These are phyloP conservation scores for Caenorhabditis latens DNA, from an alignment of 1,140 invertebrate genomes.

Conservation along the genomic window DNA sequence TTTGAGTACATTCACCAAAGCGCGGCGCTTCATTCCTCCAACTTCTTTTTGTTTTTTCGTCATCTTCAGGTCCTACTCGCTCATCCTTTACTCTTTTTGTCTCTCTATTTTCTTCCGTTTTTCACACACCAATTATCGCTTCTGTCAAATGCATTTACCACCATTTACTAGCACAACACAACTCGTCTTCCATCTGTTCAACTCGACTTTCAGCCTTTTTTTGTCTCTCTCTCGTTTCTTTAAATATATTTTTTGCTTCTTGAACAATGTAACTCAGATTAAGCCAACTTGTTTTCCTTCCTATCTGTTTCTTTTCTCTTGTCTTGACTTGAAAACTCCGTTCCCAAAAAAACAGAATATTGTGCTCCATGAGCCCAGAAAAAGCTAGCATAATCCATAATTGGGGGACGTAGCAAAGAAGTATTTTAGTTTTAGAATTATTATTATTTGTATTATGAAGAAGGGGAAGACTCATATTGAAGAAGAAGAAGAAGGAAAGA, in stretches of 20 bases:
- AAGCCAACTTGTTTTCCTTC: slow-evolving; percentile 36
- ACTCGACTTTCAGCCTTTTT: slow-evolving; percentile 11
- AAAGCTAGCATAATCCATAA: slow-evolving; percentile 42
- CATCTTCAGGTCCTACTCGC: not conserved
- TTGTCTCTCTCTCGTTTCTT: not conserved
- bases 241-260: not conserved
- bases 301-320: slow-evolving; percentile 10
- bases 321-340: not conserved
- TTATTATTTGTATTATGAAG: slow-evolving; percentile 12
- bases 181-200: slow-evolving; percentile 15
- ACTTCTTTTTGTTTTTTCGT: not conserved
- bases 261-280: slow-evolving; percentile 40
- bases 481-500: not conserved
- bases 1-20: not conserved
- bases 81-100: slow-evolving; percentile 15
- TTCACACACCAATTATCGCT: slow-evolving; percentile 47
- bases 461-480: not conserved
- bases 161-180: slow-evolving; percentile 19
- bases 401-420: slow-evolving; percentile 29
- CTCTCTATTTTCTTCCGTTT: not conserved
- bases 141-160: slow-evolving; percentile 55
- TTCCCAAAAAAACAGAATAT: slow-evolving; percentile 9
- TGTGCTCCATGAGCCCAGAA: slow-evolving; percentile 22
- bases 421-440: slow-evolving; percentile 17
- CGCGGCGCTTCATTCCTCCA: slow-evolving; percentile 10